These are phyloP conservation scores for Drosophila incognita DNA, from an alignment of 2,888 invertebrate genomes.

Conservation along the genomic window DNA sequence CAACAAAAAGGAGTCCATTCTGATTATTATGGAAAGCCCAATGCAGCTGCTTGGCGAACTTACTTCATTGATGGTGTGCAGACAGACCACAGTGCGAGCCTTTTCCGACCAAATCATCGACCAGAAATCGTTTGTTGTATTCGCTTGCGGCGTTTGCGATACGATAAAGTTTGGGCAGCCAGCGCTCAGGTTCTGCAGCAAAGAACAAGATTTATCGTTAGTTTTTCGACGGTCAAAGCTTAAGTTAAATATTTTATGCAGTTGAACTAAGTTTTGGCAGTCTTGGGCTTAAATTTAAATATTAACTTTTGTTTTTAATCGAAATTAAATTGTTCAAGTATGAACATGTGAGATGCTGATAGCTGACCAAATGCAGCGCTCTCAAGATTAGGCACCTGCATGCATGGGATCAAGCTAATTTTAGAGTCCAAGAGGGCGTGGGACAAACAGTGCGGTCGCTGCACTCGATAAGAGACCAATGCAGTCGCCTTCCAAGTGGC, in stretches of 20 bases:
- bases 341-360: no score
- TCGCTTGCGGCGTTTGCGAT: slow-evolving; percentile 94
- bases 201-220: neutral
- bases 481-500: no score
- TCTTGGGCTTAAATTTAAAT: slow-evolving; percentile 48
- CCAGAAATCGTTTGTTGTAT: no score
- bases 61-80: slow-evolving; percentile 92
- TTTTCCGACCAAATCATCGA: no score
- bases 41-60: neutral
- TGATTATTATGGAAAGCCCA: neutral
- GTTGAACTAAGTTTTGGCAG: neutral
- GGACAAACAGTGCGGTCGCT: no score
- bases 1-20: neutral
- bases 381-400: no score
- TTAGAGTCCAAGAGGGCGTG: no score
- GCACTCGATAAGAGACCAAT: no score
- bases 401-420: no score
- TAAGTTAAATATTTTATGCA: neutral
- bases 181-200: slow-evolving; percentile 88
- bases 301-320: neutral
- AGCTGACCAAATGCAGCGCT: no score
- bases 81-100: slow-evolving; percentile 90
- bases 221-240: neutral
- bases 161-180: slow-evolving; percentile 92
- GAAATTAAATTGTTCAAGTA: neutral